Evolutionary conservation across 2,797 vertebrate genomes (phyloP), one percentile per base, ranked within the genome.

Genomic region (Acipenser transmontanus): DNA sequence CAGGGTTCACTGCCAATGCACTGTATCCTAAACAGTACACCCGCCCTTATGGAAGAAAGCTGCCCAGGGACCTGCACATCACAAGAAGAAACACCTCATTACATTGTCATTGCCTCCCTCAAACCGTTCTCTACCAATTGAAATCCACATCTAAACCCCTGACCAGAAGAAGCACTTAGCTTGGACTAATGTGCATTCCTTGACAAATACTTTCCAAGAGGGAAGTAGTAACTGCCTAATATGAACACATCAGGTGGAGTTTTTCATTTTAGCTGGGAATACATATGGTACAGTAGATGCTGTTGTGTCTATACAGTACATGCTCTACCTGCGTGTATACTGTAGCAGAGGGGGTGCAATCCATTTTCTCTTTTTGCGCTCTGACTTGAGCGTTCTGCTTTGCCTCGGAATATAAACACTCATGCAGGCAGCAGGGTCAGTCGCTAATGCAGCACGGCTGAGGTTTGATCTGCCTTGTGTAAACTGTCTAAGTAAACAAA

Each of bases 401-500:
- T 4, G 52, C 10, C 54, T 57, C 34, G 13, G 61, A 49, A 56
- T 59, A 64, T 59, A 54, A 68, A 56, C 47, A 49, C 47, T 56
- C 47, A 64, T 14, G 51, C 61, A 68, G 34, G 34, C 34, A 59
- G 63, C 10, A 50, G 47, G 51, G 50, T 63, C 47, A 54, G 49
- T 49, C 56, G 47, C 50, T 59, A 52, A 63, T 34, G 17, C 20
- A 49, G 7, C 61, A 50, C 5, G 67, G 62, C 67, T 68, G 62
- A 17, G 47, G 61, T 68, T 59, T 68, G 61, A 68, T 68, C 51
- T 47, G 51, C 48, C 59, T 67, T 64, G 52, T 47, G 61, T 68
- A 68, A 68, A 68, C 62, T 57, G 47, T 48, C 67, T 50, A 51
- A 61, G 49, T 61, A 63, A 67, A 67, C 50, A 61, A 64, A 47